A percentile compares a stretch with the other conserved stretches of the same genome.
Evolutionary conservation across 2,797 vertebrate species (phyloP).

Genomic region (Momotus momota): DNA sequence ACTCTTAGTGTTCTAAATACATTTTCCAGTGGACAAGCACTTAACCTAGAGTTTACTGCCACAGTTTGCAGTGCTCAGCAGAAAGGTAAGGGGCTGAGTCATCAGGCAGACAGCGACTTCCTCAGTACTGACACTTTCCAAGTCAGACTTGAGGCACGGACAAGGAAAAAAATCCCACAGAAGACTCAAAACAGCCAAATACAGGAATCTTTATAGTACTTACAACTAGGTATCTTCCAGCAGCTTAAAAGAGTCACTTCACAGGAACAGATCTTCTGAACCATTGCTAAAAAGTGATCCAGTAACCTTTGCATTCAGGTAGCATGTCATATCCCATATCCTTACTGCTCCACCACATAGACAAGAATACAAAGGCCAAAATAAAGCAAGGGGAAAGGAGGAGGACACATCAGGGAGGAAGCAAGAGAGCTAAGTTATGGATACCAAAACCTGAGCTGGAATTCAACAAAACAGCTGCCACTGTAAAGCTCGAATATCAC

Average conservation of each 20-base stretch:
- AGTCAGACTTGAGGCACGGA: neutral
- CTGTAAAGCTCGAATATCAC: neutral
- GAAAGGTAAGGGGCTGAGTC: neutral
- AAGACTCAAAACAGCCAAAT: neutral
- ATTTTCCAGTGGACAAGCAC: neutral
- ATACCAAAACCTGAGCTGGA: neutral
- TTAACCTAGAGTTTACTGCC: slow-evolving; percentile 13
- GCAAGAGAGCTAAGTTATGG: neutral
- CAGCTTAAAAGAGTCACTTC: neutral
- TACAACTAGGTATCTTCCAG: neutral
- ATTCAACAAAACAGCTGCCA: neutral
- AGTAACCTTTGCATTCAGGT: neutral
- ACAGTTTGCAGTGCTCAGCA: neutral
- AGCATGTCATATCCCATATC: neutral
- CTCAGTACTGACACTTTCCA: neutral
- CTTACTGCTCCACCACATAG: neutral
- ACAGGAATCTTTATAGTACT: neutral
- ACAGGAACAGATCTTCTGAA: neutral
- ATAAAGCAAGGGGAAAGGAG: neutral
- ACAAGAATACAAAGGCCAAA: neutral
- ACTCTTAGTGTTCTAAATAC: neutral
- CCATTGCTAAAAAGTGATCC: neutral
- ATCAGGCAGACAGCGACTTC: slow-evolving; percentile 19
- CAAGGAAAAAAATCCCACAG: neutral
- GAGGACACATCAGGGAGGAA: neutral